Evolutionary conservation across 2,888 invertebrate genomes (phyloP), one percentile per base, ranked within the genome.

Genomic region (Drosophila colorata): DNA sequence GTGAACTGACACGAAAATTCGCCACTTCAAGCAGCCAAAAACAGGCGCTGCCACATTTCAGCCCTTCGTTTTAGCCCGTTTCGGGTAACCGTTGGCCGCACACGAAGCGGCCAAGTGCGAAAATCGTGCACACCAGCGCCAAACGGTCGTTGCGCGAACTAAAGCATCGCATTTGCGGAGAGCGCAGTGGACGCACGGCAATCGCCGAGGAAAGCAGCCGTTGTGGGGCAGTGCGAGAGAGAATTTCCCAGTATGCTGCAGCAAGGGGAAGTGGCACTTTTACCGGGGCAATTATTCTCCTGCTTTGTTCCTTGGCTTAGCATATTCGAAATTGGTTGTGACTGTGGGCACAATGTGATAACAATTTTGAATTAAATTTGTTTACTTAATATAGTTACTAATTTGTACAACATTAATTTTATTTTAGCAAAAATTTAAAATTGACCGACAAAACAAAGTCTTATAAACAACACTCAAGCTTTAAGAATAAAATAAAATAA

Each of bases 1-100:
- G 89, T 90, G 90, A 91, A 92, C 92, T 92, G 92, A 92, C 87
- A 87, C 89, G 74, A 74, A 72, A 84, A 82, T 74, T 80, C 77
- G 82, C 74, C 41, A 73, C 51, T 72, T 79, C 78, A 75, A 56
- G 55, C 71, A 69, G 64, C 80, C 65, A 65, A 59, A 76, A 72
- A 70, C 71, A 61, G 78, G 80, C 80, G 61, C 81, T 65, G 77
- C 53, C 65, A 48, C 68, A 60, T 28, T 57, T 16, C 48, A 55
- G 47, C 23, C 61, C 25, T 69, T 74, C 85, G 80, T 47, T 55
- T 56, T 20, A 40, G 49, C 33, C 37, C 61, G 41, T 43, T 38
- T 57, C 55, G 52, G 37, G 18, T 9, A 16, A 25, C 37, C 44
- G 65, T 58, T 25, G 23, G 37, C 16, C 9, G 7, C 8, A 9